Percentiles rank a stretch among this genome's conserved stretches.
Conservation (phyloP, 2,113 vertebrate species). For the Pygoscelis antarcticus region DNA sequence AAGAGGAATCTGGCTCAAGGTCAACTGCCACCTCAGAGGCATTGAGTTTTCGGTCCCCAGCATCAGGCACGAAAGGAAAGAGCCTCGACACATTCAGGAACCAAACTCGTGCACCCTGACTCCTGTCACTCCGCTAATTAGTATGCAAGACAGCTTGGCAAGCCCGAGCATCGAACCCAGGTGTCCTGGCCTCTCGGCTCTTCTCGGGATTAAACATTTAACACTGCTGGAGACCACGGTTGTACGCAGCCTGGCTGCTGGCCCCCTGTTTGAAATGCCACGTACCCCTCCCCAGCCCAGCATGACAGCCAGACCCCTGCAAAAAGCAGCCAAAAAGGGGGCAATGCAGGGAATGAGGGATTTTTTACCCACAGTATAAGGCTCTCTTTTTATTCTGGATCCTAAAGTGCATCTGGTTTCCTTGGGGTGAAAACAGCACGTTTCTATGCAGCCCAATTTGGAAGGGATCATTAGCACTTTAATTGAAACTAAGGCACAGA, state of each 20-base stretch:
- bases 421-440: neutral
- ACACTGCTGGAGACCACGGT: fast-evolving
- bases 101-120: neutral
- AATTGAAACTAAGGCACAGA: neutral
- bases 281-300: neutral
- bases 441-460: neutral
- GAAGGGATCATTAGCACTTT: neutral
- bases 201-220: neutral
- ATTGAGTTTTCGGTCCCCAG: fast-evolving
- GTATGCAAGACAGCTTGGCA: conserved; percentile 5
- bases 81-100: neutral
- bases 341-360: neutral
- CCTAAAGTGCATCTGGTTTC: neutral
- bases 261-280: fast-evolving
- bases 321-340: neutral
- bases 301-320: neutral
- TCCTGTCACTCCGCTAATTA: neutral
- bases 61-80: fast-evolving
- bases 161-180: neutral
- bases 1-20: neutral
- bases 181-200: neutral
- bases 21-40: neutral
- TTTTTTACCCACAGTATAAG: neutral
- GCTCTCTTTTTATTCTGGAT: neutral
- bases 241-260: neutral